These are phyloP conservation scores for Opisthocomus hoazin DNA, from an alignment of 2,113 vertebrate species.

Conservation along the genomic window DNA sequence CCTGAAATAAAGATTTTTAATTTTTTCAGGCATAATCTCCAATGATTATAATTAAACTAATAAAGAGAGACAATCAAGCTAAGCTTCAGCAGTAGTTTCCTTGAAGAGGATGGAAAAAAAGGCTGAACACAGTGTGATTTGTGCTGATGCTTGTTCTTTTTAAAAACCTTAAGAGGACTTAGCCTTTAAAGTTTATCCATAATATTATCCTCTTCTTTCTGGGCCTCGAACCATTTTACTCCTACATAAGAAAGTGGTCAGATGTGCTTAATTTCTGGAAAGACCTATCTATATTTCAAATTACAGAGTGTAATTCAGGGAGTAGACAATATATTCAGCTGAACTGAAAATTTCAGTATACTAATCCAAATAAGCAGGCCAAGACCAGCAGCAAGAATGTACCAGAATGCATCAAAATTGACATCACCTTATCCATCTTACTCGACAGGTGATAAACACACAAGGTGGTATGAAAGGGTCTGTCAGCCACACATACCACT, in stretches of 20 bases:
- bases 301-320: not conserved
- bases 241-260: not conserved
- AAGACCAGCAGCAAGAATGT: not conserved
- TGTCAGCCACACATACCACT: not conserved
- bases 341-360: not conserved
- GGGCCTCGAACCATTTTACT: not conserved
- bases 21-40: conserved; percentile 48
- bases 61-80: conserved; percentile 15
- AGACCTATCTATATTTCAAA: not conserved
- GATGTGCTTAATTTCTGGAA: not conserved
- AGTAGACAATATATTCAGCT: not conserved
- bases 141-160: not conserved
- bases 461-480: not conserved
- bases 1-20: conserved; percentile 41
- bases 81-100: not conserved
- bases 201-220: not conserved
- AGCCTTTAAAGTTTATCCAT: not conserved
- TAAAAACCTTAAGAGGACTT: not conserved
- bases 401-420: not conserved
- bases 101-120: conserved; percentile 3
- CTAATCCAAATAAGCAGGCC: not conserved
- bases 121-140: not conserved
- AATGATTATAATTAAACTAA: conserved; percentile 57
- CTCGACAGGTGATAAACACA: not conserved
- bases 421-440: not conserved